A percentile compares a stretch with the other conserved stretches of the same genome.
phyloP scores from a whole-genome alignment of 2,888 invertebrate genomes.

The Hemaris fuciformis region DNA sequence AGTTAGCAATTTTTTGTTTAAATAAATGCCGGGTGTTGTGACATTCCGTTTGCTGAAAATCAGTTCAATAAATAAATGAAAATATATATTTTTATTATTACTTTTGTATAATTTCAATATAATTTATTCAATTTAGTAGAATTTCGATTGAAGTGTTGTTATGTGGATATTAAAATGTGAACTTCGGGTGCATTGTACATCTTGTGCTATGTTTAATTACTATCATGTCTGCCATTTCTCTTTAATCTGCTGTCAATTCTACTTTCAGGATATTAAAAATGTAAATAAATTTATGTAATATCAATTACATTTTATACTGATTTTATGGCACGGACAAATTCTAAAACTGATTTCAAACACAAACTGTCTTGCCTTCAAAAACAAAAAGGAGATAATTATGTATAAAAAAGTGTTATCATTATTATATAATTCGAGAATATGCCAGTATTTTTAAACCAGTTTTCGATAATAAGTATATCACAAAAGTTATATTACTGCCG shows the following conservation, averaged over 20 bases:
- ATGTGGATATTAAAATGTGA: slow-evolving; percentile 51
- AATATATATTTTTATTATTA: slow-evolving; percentile 48
- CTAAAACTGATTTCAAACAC: not conserved
- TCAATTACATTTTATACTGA: not conserved
- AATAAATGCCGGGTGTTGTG: slow-evolving; percentile 59
- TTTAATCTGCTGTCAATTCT: slow-evolving; percentile 21
- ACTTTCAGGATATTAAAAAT: not conserved
- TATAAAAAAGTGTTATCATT: not conserved
- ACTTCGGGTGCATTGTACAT: slow-evolving; percentile 66
- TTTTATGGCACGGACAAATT: not conserved
- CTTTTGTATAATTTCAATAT: slow-evolving; percentile 64
- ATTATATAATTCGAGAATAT: not conserved
- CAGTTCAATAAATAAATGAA: slow-evolving; percentile 20
- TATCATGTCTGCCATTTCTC: slow-evolving; percentile 30
- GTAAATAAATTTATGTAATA: not conserved
- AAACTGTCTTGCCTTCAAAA: not conserved
- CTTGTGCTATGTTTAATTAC: slow-evolving; percentile 31
- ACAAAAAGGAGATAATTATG: not conserved
- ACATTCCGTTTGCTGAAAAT: slow-evolving; percentile 48
- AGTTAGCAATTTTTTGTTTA: slow-evolving; percentile 57
- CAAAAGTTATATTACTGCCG: not conserved
- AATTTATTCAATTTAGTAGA: slow-evolving; percentile 75
- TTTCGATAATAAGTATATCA: not conserved
- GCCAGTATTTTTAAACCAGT: not conserved
- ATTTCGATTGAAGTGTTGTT: slow-evolving; percentile 68